A percentile compares a stretch with the other conserved stretches of the same genome.
Evolutionary conservation across 35 echinoderm and acorn worm species (phyloP).

Genomic region (Nesometra sesokonis): DNA sequence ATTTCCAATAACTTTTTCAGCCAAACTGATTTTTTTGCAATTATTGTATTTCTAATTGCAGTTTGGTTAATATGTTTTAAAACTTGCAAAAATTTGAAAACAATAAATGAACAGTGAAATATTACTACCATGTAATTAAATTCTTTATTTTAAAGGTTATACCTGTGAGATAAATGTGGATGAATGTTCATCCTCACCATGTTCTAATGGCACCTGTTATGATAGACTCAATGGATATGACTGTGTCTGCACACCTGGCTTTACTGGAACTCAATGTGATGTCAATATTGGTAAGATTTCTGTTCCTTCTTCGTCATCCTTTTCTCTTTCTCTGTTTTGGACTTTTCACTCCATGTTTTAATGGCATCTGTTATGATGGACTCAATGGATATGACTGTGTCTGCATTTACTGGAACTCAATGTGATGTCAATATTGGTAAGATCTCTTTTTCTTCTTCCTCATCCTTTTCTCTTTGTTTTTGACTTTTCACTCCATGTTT

Average conservation of each 20-base stretch:
- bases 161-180: not conserved
- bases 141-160: not conserved
- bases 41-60: too few species aligned
- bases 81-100: too few species aligned
- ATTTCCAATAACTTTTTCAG: too few species aligned
- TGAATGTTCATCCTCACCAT: not conserved
- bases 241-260: not conserved
- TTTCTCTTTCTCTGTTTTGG: not conserved
- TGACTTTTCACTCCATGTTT: too few species aligned
- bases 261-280: not conserved
- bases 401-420: not conserved
- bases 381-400: not conserved
- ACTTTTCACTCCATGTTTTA: not conserved
- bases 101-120: too few species aligned
- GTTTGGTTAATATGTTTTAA: too few species aligned
- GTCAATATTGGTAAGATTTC: not conserved
- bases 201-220: not conserved
- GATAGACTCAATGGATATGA: not conserved
- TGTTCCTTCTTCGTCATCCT: too few species aligned
- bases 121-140: too few species aligned
- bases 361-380: not conserved
- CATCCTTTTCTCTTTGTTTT: too few species aligned
- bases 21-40: too few species aligned
- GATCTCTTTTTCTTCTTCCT: too few species aligned
- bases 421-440: not conserved